phyloP scores from a whole-genome alignment of 2,113 vertebrate genomes.

The Cacatua alba region DNA sequence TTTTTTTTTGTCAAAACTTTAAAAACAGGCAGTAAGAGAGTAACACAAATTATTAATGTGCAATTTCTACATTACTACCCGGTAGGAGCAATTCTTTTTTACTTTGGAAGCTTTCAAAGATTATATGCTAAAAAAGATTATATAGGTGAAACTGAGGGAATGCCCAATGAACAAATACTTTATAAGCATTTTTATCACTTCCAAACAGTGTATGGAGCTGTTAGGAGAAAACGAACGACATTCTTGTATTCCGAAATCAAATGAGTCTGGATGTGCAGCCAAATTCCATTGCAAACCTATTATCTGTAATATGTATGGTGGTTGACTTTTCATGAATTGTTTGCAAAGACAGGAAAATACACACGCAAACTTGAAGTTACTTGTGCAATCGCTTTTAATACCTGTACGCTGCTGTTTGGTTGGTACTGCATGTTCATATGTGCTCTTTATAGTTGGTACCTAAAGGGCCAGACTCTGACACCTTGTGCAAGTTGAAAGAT shows the following conservation, averaged over 20 bases:
- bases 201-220: not conserved
- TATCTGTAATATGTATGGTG: accelerated
- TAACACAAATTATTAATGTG: slow-evolving; percentile 37
- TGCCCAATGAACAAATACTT: not conserved
- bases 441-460: slow-evolving; percentile 9
- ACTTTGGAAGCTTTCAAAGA: slow-evolving; percentile 20
- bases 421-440: not conserved
- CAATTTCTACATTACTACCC: not conserved
- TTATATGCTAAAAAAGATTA: not conserved
- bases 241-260: not conserved
- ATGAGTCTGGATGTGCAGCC: accelerated
- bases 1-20: not conserved
- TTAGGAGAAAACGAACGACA: not conserved
- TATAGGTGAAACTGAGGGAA: not conserved
- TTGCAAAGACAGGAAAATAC: not conserved
- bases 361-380: not conserved
- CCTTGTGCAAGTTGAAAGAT: slow-evolving; percentile 14
- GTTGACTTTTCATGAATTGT: not conserved
- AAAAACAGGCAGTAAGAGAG: not conserved
- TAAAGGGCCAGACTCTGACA: not conserved
- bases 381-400: not conserved
- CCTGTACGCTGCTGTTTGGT: not conserved
- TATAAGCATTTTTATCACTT: not conserved
- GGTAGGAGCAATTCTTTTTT: not conserved
- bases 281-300: not conserved